Conservation (phyloP, 2,888 invertebrate species). For the Hyposoter didymator region DNA sequence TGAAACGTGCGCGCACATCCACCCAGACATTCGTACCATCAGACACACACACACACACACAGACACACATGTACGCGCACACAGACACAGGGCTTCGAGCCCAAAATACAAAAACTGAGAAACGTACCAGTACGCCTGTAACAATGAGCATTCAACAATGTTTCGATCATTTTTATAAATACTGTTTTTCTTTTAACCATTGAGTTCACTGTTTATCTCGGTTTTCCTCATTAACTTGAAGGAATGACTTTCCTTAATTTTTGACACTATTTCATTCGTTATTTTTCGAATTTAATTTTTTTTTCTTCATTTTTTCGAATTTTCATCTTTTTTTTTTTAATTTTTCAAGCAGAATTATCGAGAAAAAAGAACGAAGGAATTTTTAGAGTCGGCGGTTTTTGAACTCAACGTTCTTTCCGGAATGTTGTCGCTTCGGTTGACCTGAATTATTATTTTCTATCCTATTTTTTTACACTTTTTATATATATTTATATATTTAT, state of each 20-base stretch:
- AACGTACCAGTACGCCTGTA: slow-evolving; percentile 82
- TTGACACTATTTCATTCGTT: slow-evolving; percentile 37
- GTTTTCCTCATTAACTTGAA: slow-evolving; percentile 37
- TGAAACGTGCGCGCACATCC: slow-evolving; percentile 8
- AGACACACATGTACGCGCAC: neutral
- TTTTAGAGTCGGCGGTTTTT: neutral
- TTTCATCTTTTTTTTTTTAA: neutral
- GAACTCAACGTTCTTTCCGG: slow-evolving; percentile 41
- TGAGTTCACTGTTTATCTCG: slow-evolving; percentile 49
- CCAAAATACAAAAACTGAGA: slow-evolving; percentile 68
- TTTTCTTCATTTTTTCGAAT: neutral
- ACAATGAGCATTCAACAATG: slow-evolving; percentile 78
- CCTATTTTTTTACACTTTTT: slow-evolving; percentile 61
- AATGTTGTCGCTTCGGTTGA: slow-evolving; percentile 59
- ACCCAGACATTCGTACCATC: slow-evolving; percentile 1
- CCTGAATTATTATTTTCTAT: slow-evolving; percentile 50
- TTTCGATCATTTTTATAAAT: slow-evolving; percentile 65
- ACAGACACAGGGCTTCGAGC: slow-evolving; percentile 52
- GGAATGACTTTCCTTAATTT: slow-evolving; percentile 44
- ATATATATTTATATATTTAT: slow-evolving; percentile 21
- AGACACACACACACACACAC: neutral
- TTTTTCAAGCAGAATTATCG: neutral
- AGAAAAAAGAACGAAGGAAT: slow-evolving; percentile 4
- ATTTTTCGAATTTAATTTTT: neutral
- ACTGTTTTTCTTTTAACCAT: slow-evolving; percentile 50